These are phyloP conservation scores for Atta colombica DNA, from an alignment of 1,140 invertebrate genomes.

Conservation along the genomic window DNA sequence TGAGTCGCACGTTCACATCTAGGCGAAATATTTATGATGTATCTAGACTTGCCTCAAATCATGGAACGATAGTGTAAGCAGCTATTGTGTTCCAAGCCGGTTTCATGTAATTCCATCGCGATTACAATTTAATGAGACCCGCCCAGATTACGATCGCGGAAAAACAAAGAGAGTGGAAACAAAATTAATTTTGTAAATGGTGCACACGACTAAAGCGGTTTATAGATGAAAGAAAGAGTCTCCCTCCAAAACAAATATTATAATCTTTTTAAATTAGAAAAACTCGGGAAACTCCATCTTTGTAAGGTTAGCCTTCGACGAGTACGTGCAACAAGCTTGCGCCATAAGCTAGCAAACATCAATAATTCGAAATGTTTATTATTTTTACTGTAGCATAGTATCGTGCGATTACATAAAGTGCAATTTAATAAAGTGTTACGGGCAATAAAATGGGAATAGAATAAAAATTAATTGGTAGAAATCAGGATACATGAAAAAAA, in stretches of 20 bases:
- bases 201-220: conserved; percentile 61
- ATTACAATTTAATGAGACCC: conserved; percentile 69
- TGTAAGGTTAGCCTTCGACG: conserved; percentile 8
- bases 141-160: conserved; percentile 54
- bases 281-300: neutral
- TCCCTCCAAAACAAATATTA: conserved; percentile 12
- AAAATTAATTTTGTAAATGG: conserved; percentile 57
- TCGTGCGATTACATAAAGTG: neutral
- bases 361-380: conserved; percentile 9
- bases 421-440: conserved; percentile 11
- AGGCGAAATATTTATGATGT: conserved; percentile 58
- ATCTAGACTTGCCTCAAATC: conserved; percentile 21
- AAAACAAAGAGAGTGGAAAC: conserved; percentile 62
- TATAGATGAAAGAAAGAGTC: neutral
- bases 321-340: conserved; percentile 37
- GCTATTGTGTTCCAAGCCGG: conserved; percentile 64
- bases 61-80: conserved; percentile 62
- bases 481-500: neutral
- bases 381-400: neutral
- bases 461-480: neutral
- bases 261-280: conserved; percentile 39
- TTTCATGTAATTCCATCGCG: conserved; percentile 63
- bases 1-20: conserved; percentile 32
- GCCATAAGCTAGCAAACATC: neutral
- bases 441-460: neutral